Evolutionary conservation across 2,888 invertebrate genomes (phyloP), one percentile per base, ranked within the genome.

Genomic region (Morpho helenor): DNA sequence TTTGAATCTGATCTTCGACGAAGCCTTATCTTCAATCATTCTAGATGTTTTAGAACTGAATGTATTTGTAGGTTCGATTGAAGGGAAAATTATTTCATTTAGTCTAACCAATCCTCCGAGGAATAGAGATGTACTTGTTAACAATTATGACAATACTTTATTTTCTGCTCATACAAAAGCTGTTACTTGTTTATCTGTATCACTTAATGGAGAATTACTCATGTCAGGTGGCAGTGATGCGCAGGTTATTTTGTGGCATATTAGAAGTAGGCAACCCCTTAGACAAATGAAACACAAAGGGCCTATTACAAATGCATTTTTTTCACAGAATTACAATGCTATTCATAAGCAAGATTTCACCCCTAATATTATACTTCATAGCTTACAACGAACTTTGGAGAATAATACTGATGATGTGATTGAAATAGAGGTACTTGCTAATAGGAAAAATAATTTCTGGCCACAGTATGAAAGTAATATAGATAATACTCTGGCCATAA

Each of bases 211-310:
- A 6, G 92, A 91, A 47, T 92, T 93, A 9, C 77, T 98, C 31
- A 88, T 95, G 56, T 96, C 97, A 0, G 97, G 95, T 0, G 94
- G 95, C 0, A 92, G 92, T 62, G 96, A 96, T 83, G 93, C 93
- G 52, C 92, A 91, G 60, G 94, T 97, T 0, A 93, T 94, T 65
- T 75, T 97, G 23, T 98, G 98, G 97, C 95, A 97, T 68, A 93
- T 97, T 57, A 84, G 86, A 7, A 97, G 96, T 76, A 91, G 93
- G 60, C 96, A 97, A 76, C 92, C 95, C 52, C 78, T 96, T 4
- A 92, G 94, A 67, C 93, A 91, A 51, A 87, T 96, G 65, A 82
- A 91, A 46, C 95, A 95, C 67, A 96, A 95, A 80, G 96, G 95
- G n/a, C 79, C 93, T 0, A 86, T 97, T 0, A 95, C 94, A 0